Percentiles rank a stretch among this genome's conserved stretches.
phyloP scores from a whole-genome alignment of 2,113 vertebrate genomes.

The Alethe diademata region DNA sequence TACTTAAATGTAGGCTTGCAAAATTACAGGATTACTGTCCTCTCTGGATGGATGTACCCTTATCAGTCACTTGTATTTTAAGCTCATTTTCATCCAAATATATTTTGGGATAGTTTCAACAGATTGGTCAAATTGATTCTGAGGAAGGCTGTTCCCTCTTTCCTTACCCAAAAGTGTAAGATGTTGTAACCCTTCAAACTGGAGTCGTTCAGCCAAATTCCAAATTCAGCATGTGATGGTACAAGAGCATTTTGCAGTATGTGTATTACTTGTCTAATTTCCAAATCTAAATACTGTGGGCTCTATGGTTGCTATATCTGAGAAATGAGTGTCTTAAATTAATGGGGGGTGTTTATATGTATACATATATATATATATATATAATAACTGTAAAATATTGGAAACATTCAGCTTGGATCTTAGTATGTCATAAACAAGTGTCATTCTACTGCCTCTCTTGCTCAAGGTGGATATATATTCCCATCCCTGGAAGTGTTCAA shows the following conservation, averaged over 20 bases:
- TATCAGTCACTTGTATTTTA: neutral
- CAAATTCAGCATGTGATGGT: neutral
- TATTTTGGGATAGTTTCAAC: neutral
- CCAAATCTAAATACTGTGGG: neutral
- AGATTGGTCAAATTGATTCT: neutral
- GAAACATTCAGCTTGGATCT: neutral
- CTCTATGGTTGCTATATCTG: neutral
- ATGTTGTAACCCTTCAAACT: neutral
- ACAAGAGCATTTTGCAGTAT: rapidly evolving
- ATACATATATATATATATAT: neutral
- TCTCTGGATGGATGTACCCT: neutral
- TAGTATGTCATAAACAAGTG: neutral
- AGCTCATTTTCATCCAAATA: neutral
- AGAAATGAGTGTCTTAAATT: neutral
- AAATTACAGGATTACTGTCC: neutral
- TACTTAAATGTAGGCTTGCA: neutral
- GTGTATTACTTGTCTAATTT: neutral
- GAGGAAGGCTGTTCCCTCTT: neutral
- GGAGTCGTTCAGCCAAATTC: neutral
- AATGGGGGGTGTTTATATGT: neutral
- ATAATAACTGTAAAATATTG: neutral
- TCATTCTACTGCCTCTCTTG: neutral
- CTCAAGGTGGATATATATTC: neutral
- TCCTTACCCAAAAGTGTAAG: neutral
- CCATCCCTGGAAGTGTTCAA: neutral